Percentiles rank a stretch among this genome's conserved stretches.
Evolutionary conservation across 2,888 invertebrate genomes (phyloP).

Genomic region (Aphrophora alni): DNA sequence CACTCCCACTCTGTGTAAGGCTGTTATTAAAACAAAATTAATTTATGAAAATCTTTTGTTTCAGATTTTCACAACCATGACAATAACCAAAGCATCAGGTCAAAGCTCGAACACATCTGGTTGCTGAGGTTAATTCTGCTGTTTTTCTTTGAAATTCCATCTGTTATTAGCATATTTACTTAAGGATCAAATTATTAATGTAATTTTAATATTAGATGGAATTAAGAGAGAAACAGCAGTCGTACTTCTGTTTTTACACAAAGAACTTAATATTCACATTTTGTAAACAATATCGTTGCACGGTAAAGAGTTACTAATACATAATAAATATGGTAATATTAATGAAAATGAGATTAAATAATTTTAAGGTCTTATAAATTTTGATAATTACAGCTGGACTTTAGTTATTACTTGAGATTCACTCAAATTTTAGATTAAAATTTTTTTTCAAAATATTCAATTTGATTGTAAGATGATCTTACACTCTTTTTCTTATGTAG

Average conservation of each 20-base stretch:
- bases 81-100: conserved; percentile 62
- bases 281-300: not conserved
- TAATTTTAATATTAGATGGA: not conserved
- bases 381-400: not conserved
- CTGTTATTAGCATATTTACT: not conserved
- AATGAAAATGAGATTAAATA: not conserved
- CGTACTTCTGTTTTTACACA: not conserved
- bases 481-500: too few relatives aligned
- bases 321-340: not conserved
- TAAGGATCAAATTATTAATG: not conserved
- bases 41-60: too few relatives aligned
- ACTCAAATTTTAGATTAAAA: too few relatives aligned
- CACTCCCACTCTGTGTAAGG: too few relatives aligned
- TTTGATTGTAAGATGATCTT: too few relatives aligned
- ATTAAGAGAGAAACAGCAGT: not conserved
- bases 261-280: not conserved
- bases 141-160: not conserved
- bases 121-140: conserved; percentile 63
- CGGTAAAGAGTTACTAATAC: not conserved
- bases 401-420: not conserved
- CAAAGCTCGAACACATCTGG: conserved; percentile 57
- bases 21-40: too few relatives aligned
- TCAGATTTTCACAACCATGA: conserved; percentile 60
- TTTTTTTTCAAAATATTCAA: too few relatives aligned
- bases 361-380: too few relatives aligned